Conservation (phyloP, 1,140 invertebrate genomes). For the Battus philenor region DNA sequence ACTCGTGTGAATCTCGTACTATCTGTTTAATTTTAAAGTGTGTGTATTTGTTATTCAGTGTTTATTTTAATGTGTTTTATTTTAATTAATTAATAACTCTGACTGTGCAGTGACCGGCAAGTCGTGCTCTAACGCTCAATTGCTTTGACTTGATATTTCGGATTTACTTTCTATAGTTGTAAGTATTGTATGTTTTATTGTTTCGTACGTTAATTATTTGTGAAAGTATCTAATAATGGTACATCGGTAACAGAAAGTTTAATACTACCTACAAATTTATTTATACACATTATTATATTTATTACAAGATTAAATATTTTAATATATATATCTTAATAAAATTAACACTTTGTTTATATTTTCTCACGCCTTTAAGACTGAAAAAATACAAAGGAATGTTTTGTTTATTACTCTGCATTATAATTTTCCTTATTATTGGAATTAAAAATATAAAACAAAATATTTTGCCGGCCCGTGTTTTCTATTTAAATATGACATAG, state of each 20-base stretch:
- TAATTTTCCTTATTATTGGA: too few relatives aligned
- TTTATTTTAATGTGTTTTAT: slow-evolving; percentile 33
- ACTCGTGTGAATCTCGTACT: slow-evolving; percentile 29
- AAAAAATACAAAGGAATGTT: too few relatives aligned
- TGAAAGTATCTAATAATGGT: slow-evolving; percentile 47
- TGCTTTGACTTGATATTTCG: slow-evolving; percentile 52
- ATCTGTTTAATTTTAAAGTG: slow-evolving; percentile 24
- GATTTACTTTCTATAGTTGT: slow-evolving; percentile 74
- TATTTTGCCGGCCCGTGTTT: too few relatives aligned
- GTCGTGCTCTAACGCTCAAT: slow-evolving; percentile 51
- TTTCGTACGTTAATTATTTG: slow-evolving; percentile 45
- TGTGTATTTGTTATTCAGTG: slow-evolving; percentile 24
- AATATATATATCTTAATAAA: too few relatives aligned
- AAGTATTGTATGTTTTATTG: slow-evolving; percentile 70
- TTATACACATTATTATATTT: too few relatives aligned
- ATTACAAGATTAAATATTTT: too few relatives aligned
- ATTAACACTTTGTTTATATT: too few relatives aligned
- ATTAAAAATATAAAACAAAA: too few relatives aligned
- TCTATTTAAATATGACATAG: too few relatives aligned
- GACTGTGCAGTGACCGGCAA: slow-evolving; percentile 45
- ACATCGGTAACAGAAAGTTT: neutral
- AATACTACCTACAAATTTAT: too few relatives aligned
- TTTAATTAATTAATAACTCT: slow-evolving; percentile 35
- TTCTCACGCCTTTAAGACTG: too few relatives aligned
- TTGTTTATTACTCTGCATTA: too few relatives aligned